Evolutionary conservation across 2,113 vertebrate genomes (phyloP), one percentile per base, ranked within the genome.

Genomic region (Lepus europaeus): DNA sequence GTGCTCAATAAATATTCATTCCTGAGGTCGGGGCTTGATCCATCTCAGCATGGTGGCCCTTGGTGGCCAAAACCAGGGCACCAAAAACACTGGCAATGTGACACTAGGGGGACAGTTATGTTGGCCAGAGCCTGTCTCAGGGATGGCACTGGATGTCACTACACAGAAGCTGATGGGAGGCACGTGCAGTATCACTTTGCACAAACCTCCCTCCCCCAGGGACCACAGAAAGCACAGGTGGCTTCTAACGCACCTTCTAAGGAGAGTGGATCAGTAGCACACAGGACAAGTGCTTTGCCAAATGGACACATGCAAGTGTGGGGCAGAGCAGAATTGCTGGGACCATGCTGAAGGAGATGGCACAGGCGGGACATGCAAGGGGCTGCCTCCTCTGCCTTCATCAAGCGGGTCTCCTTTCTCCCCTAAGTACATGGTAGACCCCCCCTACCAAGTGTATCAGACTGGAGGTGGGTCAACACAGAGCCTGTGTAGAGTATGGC

Each of bases 281-380:
- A 16, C 9, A 53, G 29, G 69, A 8, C 10, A 80, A 69, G 27
- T 59, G 29, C 31, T 94, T 68, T 59, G 66, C 45, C 84, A 23
- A 49, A 9, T 59, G 29, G 17, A 66, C 6, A 1, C 3, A 8
- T 83, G 89, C 88, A 76, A 29, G 23, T 92, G 27, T 92, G 88
- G 90, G 59, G 90, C 11, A 79, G 51, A 92, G 79, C 4, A 4
- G 61, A 92, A 81, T 96, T 91, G 36, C 23, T 64, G 17, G 29
- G 61, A 89, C 13, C 14, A 9, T 20, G 56, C 84, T 61, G 69
- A 56, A 76, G 45, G 45, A 45, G 73, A 53, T 1, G 31, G 27
- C 61, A 66, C 49, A 74, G 51, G 79, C 9, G 78, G 78, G 36
- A 69, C 36, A 39, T 25, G 19, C 0, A 8, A 12, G 22, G 9